Conservation (phyloP, 2,888 invertebrate genomes). For the Zelleria hepariella region DNA sequence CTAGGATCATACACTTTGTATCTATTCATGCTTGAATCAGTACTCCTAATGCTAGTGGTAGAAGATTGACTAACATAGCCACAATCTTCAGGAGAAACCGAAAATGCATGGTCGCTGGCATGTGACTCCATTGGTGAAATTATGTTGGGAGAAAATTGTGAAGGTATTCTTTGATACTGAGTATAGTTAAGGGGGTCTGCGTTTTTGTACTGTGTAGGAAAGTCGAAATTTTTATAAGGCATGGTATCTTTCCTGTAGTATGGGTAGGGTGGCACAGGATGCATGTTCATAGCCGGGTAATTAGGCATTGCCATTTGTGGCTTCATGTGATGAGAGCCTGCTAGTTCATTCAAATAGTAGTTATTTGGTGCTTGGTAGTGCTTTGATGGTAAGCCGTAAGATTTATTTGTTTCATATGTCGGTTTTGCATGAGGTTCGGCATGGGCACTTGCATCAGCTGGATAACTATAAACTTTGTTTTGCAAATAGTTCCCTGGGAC, state of each 20-base stretch:
- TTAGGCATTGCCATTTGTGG: slow-evolving; percentile 40
- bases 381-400: slow-evolving; percentile 41
- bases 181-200: slow-evolving; percentile 42
- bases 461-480: slow-evolving; percentile 46
- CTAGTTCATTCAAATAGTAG: slow-evolving; percentile 46
- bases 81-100: slow-evolving; percentile 54
- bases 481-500: slow-evolving; percentile 41
- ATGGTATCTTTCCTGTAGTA: slow-evolving; percentile 50
- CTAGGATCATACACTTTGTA: slow-evolving; percentile 40
- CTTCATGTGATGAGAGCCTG: slow-evolving; percentile 38
- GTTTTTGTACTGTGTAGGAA: slow-evolving; percentile 41
- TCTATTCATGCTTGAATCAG: slow-evolving; percentile 41
- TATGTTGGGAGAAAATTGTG: slow-evolving; percentile 55
- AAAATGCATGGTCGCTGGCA: slow-evolving; percentile 51
- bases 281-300: slow-evolving; percentile 42
- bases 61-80: slow-evolving; percentile 67
- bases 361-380: slow-evolving; percentile 38
- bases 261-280: slow-evolving; percentile 36
- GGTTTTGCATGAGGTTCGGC: slow-evolving; percentile 38
- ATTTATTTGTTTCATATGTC: slow-evolving; percentile 46
- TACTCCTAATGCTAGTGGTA: slow-evolving; percentile 52
- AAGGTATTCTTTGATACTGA: slow-evolving; percentile 38
- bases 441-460: slow-evolving; percentile 38
- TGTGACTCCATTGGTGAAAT: slow-evolving; percentile 61
- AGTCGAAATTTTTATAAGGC: slow-evolving; percentile 44